Conservation (phyloP, 2,797 vertebrate species). For the Brotula barbata region DNA sequence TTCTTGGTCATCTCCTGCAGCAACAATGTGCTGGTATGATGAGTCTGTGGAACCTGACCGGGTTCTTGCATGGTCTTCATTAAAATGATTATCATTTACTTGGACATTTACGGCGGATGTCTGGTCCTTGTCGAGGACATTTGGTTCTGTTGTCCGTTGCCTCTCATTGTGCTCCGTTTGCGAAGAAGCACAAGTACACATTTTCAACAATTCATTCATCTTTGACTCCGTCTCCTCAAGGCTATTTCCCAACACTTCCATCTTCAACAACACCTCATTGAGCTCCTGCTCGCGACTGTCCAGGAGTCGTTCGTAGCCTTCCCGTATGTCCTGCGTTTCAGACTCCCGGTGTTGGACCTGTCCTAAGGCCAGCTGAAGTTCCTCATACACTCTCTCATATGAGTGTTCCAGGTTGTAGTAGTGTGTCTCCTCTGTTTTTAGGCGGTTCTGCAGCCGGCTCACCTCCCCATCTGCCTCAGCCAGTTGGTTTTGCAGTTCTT, state of each 20-base stretch:
- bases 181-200: constrained; percentile 44
- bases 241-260: constrained; percentile 84
- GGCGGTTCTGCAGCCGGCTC: constrained; percentile 78
- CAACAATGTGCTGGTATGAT: constrained; percentile 58
- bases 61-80: constrained; percentile 36
- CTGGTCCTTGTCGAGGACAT: no score
- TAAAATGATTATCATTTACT: constrained; percentile 71
- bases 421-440: constrained; percentile 83
- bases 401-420: constrained; percentile 85
- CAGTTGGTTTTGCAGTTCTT: constrained; percentile 85
- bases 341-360: constrained; percentile 62
- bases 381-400: constrained; percentile 78
- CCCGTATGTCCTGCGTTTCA: constrained; percentile 74
- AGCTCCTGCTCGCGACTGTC: constrained; percentile 87
- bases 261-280: constrained; percentile 86
- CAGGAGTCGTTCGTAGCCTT: constrained; percentile 81
- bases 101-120: constrained; percentile 70
- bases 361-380: constrained; percentile 77
- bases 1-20: constrained; percentile 74
- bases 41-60: constrained; percentile 55
- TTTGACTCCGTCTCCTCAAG: constrained; percentile 86
- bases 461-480: constrained; percentile 79
- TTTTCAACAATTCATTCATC: constrained; percentile 77
- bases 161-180: constrained; percentile 43
- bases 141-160: constrained; percentile 27